Evolutionary conservation across 2,797 vertebrate genomes (phyloP).

Genomic region (Lithobates sylvaticus): DNA sequence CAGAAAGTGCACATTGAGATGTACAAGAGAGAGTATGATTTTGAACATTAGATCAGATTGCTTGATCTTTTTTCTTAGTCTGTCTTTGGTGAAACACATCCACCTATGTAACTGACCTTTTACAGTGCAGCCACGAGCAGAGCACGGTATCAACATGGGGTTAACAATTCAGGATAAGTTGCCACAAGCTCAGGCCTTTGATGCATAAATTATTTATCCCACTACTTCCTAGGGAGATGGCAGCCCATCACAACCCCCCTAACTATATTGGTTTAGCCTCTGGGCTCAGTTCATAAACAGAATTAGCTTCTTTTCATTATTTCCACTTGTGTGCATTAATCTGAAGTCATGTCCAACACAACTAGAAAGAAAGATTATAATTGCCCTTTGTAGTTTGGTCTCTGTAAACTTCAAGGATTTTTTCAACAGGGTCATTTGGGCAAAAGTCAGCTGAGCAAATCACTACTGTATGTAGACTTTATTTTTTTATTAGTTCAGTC

Average conservation of each 20-base stretch:
- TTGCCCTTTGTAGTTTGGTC: conserved; percentile 60
- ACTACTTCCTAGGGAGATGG: conserved; percentile 57
- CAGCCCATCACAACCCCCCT: conserved; percentile 61
- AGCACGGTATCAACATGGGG: conserved; percentile 19
- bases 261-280: conserved; percentile 63
- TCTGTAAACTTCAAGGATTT: conserved; percentile 58
- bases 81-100: background rate
- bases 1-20: conserved; percentile 7
- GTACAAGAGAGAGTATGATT: background rate
- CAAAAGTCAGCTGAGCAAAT: conserved; percentile 7
- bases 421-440: conserved; percentile 52
- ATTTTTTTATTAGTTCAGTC: too few species aligned
- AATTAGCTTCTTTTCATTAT: conserved; percentile 64
- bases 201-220: conserved; percentile 62
- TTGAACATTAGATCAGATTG: background rate
- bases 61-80: conserved; percentile 20
- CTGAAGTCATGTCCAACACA: conserved; percentile 61
- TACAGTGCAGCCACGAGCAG: conserved; percentile 9
- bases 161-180: conserved; percentile 55
- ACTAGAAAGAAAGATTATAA: conserved; percentile 62
- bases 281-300: conserved; percentile 63
- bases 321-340: conserved; percentile 62
- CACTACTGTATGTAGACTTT: background rate
- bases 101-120: conserved; percentile 26
- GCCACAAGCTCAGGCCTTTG: conserved; percentile 62